Conservation (phyloP, 2,797 vertebrate genomes). For the Onychomys leucogaster region DNA sequence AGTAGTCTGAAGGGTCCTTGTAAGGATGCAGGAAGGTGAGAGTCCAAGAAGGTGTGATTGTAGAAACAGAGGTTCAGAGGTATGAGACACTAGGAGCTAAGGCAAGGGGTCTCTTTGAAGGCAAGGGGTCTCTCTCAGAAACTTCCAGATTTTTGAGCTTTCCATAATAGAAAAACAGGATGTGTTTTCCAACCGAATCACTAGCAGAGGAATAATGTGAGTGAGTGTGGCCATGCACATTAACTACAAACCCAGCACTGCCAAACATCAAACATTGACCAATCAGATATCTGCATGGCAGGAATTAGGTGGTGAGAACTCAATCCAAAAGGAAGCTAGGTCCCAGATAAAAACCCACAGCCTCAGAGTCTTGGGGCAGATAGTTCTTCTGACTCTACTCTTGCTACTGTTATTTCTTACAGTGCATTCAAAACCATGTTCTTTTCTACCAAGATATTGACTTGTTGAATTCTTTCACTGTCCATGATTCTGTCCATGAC, state of each 20-base stretch:
- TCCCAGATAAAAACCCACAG: neutral
- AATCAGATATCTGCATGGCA: neutral
- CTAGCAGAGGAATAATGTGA: neutral
- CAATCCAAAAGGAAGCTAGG: neutral
- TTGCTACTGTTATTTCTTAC: neutral
- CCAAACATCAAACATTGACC: neutral
- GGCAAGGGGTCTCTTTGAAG: neutral
- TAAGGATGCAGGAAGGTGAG: too few species aligned
- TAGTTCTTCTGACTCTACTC: neutral
- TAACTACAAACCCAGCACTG: neutral
- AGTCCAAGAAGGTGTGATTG: neutral
- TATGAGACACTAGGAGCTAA: fast-evolving
- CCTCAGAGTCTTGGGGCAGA: neutral
- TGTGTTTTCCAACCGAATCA: neutral
- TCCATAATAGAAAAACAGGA: neutral
- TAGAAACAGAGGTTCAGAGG: neutral
- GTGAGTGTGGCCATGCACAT: neutral
- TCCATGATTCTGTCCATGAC: neutral
- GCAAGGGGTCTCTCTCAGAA: neutral
- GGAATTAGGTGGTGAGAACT: neutral
- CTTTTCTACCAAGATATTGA: neutral
- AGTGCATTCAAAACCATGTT: neutral
- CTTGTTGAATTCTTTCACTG: neutral
- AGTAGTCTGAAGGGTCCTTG: neutral
- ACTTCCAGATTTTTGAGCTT: neutral